Base-by-base conservation (phyloP, 2,888 invertebrate genomes). In the Halictus ligatus region DNA sequence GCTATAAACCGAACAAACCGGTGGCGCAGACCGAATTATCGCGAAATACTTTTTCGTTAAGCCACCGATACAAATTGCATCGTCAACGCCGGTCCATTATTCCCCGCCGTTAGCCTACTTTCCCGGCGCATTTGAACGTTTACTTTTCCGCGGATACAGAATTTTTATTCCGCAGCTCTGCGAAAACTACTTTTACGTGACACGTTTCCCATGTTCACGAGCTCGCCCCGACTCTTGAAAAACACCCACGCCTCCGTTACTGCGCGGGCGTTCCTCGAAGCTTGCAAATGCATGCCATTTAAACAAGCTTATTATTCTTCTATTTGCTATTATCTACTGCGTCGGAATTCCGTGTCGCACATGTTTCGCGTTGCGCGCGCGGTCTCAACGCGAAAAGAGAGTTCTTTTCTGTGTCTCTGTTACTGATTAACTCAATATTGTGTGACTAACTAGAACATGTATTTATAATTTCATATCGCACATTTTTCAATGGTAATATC, bases 41-140 rank as follows among this genome's bases (percentile, higher is more conserved):
- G 83, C 80, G 84, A 84, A 50, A 71, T 54, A 74, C 81, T 78
- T 74, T 87, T 87, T 89, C 89, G 77, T 89, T 89, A 84, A 89
- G 73, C 58, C 64, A 46, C 60, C 58, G 64, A 77, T 81, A 78
- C n/a, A 80, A 69, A 50, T 75, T 71, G 43, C 73, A 43, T 25
- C 80, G 67, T 88, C 89, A 80, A 84, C 79, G 48, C 78, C 76
- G 75, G 25, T 76, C 54, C 76, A 86, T 84, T 82, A 74, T 84
- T 79, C 75, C 74, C n/a, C 50, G 50, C 71, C 58, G 80, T 85
- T 87, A 81, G 69, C 85, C 29, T 69, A 35, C 40, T 72, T 69
- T 74, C 72, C 18, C 67, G 10, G 12, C 50, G 21, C 60, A 64
- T 54, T n/a, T n/a, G n/a, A 40, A 25, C 46, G 83, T 73, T 60